Conservation (phyloP, 2,888 invertebrate genomes). For the Eulithis prunata region DNA sequence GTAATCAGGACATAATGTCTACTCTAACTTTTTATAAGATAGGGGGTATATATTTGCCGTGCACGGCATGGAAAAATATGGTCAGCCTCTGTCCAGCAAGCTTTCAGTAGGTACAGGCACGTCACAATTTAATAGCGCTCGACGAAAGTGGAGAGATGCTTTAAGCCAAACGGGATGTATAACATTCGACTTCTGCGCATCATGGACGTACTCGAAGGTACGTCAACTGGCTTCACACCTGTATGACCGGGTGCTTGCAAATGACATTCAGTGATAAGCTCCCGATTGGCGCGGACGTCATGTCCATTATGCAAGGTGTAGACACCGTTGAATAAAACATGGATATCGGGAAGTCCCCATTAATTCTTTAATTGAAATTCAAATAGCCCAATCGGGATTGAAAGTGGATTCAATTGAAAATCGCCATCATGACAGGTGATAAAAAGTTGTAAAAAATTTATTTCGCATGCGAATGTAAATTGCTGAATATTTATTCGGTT, state of each 20-base stretch:
- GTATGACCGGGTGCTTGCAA: slow-evolving; percentile 36
- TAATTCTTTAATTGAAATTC: slow-evolving; percentile 39
- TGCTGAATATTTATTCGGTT: slow-evolving; percentile 21
- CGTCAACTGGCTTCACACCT: slow-evolving; percentile 55
- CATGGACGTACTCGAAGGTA: slow-evolving; percentile 5
- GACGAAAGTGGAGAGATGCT: too few species aligned
- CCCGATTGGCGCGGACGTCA: slow-evolving; percentile 29
- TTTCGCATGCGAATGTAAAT: slow-evolving; percentile 19
- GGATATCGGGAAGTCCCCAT: slow-evolving; percentile 33
- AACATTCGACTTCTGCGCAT: too few species aligned
- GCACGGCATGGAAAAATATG: too few species aligned
- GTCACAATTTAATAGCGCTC: too few species aligned
- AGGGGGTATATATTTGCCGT: too few species aligned
- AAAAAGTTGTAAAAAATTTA: slow-evolving; percentile 24
- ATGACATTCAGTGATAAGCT: slow-evolving; percentile 42
- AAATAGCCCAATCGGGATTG: slow-evolving; percentile 35
- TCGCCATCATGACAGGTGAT: slow-evolving; percentile 32
- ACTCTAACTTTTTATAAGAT: too few species aligned
- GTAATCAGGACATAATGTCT: too few species aligned
- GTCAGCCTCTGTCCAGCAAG: too few species aligned
- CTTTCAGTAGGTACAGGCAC: too few species aligned
- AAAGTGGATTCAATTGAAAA: slow-evolving; percentile 34
- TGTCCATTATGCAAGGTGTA: slow-evolving; percentile 39
- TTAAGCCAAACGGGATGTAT: too few species aligned
- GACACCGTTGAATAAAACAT: slow-evolving; percentile 41